These are phyloP conservation scores for Gymnocephalus cernua DNA, from an alignment of 2,113 vertebrate genomes.

Conservation along the genomic window DNA sequence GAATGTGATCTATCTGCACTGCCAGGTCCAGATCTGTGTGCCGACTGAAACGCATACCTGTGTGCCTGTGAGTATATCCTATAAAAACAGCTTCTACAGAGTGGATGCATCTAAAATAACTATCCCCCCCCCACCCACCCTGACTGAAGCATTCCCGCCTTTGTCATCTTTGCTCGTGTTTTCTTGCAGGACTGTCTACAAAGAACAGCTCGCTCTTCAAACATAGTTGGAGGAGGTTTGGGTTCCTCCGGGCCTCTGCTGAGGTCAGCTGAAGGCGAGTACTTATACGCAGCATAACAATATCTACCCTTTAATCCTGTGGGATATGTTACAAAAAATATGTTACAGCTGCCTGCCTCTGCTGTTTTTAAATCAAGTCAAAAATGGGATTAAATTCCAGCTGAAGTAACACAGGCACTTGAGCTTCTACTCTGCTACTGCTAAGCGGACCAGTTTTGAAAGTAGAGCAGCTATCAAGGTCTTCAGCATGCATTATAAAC, in stretches of 20 bases:
- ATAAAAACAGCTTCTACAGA: background rate
- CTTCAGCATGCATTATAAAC: constrained; percentile 17
- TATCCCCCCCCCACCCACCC: background rate
- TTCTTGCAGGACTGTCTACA: constrained; percentile 61
- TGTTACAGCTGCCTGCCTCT: constrained; percentile 1
- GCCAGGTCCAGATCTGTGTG: constrained; percentile 88
- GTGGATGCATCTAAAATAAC: background rate
- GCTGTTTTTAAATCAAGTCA: background rate
- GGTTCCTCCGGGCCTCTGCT: constrained; percentile 66
- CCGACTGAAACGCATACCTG: constrained; percentile 81
- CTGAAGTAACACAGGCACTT: constrained; percentile 5
- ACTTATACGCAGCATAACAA: background rate
- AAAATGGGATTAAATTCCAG: background rate
- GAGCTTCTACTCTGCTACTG: background rate
- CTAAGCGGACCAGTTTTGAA: background rate
- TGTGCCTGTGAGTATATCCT: constrained; percentile 82
- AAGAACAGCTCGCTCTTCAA: constrained; percentile 55
- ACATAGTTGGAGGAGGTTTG: constrained; percentile 25
- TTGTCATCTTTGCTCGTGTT: background rate
- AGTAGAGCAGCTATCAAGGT: background rate
- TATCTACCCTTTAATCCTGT: background rate
- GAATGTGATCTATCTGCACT: constrained; percentile 90
- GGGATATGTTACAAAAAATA: background rate
- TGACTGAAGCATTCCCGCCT: background rate
- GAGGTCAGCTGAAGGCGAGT: constrained; percentile 55